Conservation (phyloP, 2,888 invertebrate species). For the Rhyacophila evoluta region DNA sequence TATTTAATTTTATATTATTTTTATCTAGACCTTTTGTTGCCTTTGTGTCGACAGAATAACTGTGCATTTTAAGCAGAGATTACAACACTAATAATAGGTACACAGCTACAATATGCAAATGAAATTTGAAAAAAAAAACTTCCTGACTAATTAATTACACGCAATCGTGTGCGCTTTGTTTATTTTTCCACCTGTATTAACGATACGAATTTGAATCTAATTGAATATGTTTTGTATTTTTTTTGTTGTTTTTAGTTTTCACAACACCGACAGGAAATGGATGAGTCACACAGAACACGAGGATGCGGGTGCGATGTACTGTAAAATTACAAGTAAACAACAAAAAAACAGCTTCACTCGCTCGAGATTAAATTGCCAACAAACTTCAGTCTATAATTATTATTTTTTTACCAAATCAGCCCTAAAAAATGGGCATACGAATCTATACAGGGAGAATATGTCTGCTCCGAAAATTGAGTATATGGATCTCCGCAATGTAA, state of each 20-base stretch:
- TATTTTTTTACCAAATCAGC: too few species aligned
- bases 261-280: background rate
- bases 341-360: background rate
- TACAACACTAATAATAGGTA: background rate
- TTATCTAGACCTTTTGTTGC: background rate
- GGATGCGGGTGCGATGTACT: constrained; percentile 17
- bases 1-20: too few species aligned
- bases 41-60: background rate
- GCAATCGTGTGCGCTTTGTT: background rate
- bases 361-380: background rate
- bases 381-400: too few species aligned
- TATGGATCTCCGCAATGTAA: too few species aligned
- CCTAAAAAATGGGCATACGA: too few species aligned
- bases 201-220: constrained; percentile 19
- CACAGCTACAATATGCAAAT: background rate
- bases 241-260: constrained; percentile 16
- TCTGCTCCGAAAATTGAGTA: too few species aligned
- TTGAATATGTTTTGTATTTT: background rate
- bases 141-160: constrained; percentile 16
- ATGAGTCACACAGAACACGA: background rate
- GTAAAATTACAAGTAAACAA: background rate
- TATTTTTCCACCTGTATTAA: constrained; percentile 3
- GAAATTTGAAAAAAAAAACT: background rate
- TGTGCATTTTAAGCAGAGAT: background rate
- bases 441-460: too few species aligned